Percentiles rank a stretch among this genome's conserved stretches.
Conservation (phyloP, 2,113 vertebrate genomes). For the Gnathonemus longibarbis region DNA sequence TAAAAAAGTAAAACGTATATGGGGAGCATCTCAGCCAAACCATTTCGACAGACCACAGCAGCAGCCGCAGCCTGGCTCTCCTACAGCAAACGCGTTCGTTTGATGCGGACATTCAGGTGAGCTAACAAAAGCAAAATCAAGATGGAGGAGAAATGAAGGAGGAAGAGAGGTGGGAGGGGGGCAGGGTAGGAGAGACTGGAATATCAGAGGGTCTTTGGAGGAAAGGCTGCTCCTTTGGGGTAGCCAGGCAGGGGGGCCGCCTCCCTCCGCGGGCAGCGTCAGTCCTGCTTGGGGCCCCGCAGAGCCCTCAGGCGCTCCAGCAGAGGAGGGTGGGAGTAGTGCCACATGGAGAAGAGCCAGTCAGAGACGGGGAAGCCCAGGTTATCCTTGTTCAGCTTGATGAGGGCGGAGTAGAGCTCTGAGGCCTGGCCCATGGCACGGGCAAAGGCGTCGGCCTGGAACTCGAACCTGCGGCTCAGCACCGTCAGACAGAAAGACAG, state of each 20-base stretch:
- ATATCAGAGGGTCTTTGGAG: conserved; percentile 46
- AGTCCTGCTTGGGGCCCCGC: conserved; percentile 80
- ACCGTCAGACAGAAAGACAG: conserved; percentile 94
- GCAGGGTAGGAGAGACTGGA: conserved; percentile 44
- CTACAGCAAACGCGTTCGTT: not conserved
- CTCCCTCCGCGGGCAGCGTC: conserved; percentile 56
- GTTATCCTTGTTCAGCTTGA: conserved; percentile 98
- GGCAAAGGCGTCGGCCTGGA: conserved; percentile 95
- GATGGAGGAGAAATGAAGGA: conserved; percentile 33
- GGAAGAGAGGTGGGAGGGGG: conserved; percentile 36
- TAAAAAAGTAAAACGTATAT: not conserved
- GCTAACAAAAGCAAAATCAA: conserved; percentile 3
- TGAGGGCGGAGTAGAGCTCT: conserved; percentile 90
- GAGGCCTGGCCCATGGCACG: conserved; percentile 81
- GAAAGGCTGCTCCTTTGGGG: conserved; percentile 31
- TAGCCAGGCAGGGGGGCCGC: conserved; percentile 17
- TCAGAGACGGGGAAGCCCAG: conserved; percentile 96
- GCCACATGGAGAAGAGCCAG: conserved; percentile 98
- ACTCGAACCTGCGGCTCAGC: conserved; percentile 91
- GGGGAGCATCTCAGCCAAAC: not conserved
- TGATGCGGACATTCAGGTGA: not conserved
- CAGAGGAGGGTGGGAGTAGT: conserved; percentile 95
- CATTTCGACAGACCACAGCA: not conserved
- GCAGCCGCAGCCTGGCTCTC: not conserved
- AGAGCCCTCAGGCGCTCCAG: conserved; percentile 91